These are phyloP conservation scores for Lithophane leautieri DNA, from an alignment of 2,888 invertebrate genomes.

Conservation along the genomic window DNA sequence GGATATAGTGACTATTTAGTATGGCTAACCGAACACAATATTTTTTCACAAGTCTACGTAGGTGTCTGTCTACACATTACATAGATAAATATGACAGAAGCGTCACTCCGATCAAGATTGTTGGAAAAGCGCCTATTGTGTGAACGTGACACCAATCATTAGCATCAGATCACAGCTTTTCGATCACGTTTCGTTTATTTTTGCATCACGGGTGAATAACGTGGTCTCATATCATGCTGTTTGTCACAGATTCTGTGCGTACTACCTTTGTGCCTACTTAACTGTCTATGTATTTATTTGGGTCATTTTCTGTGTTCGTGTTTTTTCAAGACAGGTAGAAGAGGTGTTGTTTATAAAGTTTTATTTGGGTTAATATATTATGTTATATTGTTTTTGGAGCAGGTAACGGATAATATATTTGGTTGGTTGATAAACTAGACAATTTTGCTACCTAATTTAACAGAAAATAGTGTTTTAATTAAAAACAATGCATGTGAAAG, in stretches of 20 bases:
- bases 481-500: not conserved
- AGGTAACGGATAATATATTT: constrained; percentile 2
- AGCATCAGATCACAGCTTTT: constrained; percentile 59
- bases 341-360: constrained; percentile 15
- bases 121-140: constrained; percentile 64
- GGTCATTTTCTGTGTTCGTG: constrained; percentile 40
- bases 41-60: not conserved
- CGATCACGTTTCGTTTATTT: constrained; percentile 61
- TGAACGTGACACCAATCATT: constrained; percentile 65
- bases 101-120: constrained; percentile 63
- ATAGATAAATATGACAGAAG: constrained; percentile 62
- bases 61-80: constrained; percentile 6
- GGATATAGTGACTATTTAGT: not conserved
- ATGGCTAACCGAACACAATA: constrained; percentile 1
- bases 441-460: not conserved
- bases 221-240: constrained; percentile 47
- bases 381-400: constrained; percentile 5
- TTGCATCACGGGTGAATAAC: constrained; percentile 61
- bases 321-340: constrained; percentile 20
- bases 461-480: not conserved
- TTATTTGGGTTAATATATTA: constrained; percentile 8
- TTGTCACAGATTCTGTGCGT: constrained; percentile 51
- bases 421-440: not conserved
- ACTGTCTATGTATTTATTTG: constrained; percentile 35
- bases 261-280: constrained; percentile 33